phyloP scores from a whole-genome alignment of 2,797 vertebrate genomes.

The Hippocampus kuda region DNA sequence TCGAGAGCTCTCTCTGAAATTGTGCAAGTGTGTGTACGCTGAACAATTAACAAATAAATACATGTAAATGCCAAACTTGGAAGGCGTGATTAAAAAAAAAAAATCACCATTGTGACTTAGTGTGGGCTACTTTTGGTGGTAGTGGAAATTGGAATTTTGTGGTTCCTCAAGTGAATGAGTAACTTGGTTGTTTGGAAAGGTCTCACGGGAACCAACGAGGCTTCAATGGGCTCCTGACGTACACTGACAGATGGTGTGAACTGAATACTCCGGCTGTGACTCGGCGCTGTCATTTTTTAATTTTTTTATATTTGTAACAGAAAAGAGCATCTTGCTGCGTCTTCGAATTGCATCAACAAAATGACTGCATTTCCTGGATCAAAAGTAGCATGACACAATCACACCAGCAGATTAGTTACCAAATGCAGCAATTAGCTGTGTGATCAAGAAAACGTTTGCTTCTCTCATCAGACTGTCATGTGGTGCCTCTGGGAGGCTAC shows the following conservation, averaged over 20 bases:
- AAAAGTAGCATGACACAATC: neutral
- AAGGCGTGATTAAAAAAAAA: too few relatives aligned
- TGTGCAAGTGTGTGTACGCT: neutral
- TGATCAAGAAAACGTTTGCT: slow-evolving; percentile 28
- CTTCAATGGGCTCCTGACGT: slow-evolving; percentile 25
- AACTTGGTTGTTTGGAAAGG: slow-evolving; percentile 37
- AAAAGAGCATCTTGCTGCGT: slow-evolving; percentile 40
- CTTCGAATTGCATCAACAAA: slow-evolving; percentile 30
- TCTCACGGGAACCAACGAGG: slow-evolving; percentile 26
- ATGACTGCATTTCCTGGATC: neutral
- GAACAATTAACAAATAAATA: neutral
- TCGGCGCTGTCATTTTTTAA: slow-evolving; percentile 22
- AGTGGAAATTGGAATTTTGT: slow-evolving; percentile 4
- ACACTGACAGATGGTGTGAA: slow-evolving; percentile 45
- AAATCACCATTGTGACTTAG: slow-evolving; percentile 43
- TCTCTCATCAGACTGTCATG: slow-evolving; percentile 21
- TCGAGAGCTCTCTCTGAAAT: neutral
- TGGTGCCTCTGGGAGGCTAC: slow-evolving; percentile 25
- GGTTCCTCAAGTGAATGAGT: slow-evolving; percentile 38
- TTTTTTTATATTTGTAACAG: slow-evolving; percentile 36
- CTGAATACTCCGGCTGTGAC: slow-evolving; percentile 23
- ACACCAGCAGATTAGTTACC: neutral
- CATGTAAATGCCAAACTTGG: neutral
- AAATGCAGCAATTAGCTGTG: slow-evolving; percentile 6
- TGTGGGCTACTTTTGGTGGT: slow-evolving; percentile 21